A percentile compares a stretch with the other conserved stretches of the same genome.
Conservation (phyloP, 2,797 vertebrate genomes). For the Antrozous pallidus region DNA sequence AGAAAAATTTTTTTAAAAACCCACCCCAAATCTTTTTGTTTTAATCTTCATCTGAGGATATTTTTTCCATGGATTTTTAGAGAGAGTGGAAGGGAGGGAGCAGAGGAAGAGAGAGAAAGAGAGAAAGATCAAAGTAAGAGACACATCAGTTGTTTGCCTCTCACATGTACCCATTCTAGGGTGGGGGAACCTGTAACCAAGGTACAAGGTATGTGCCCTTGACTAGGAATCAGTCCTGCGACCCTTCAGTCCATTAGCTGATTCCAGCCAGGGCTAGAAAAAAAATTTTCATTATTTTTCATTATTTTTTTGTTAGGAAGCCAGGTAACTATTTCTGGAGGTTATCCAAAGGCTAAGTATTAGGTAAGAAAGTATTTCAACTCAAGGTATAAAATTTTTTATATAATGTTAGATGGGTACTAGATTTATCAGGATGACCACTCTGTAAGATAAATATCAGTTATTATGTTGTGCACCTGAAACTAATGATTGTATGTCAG, state of each 20-base stretch:
- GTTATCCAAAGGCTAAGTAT: background rate
- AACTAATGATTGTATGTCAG: background rate
- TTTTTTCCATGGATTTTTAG: background rate
- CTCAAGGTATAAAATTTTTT: background rate
- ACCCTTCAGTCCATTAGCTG: background rate
- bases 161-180: background rate
- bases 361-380: background rate
- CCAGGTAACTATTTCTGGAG: background rate
- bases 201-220: background rate
- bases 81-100: background rate
- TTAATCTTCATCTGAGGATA: background rate
- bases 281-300: background rate
- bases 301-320: slow-evolving; percentile 34
- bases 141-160: background rate
- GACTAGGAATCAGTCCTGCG: background rate
- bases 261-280: background rate
- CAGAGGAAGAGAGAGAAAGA: background rate
- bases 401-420: background rate
- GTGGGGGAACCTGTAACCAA: background rate
- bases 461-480: background rate
- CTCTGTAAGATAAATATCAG: background rate
- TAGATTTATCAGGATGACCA: background rate
- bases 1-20: background rate
- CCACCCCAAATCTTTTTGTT: background rate
- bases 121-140: background rate